Percentiles rank a stretch among this genome's conserved stretches.
These are phyloP conservation scores for Helicolenus hilgendorfi DNA, from an alignment of 2,797 vertebrate species.

Conservation along the genomic window DNA sequence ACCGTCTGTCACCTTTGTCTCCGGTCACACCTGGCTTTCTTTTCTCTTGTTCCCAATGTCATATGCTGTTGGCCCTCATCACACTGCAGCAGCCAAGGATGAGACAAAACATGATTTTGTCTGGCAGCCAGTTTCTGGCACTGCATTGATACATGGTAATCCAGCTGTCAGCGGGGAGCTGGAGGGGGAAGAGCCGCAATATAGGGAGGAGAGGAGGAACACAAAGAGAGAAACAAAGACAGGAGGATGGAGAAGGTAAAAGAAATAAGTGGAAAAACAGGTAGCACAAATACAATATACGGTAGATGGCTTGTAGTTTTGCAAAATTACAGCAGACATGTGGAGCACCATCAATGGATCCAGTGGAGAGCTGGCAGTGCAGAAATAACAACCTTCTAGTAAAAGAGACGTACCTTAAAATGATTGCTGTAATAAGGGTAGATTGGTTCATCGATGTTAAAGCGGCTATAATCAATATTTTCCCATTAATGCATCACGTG, in stretches of 20 bases:
- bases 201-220: conserved; percentile 4
- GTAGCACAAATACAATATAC: not conserved
- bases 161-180: conserved; percentile 75
- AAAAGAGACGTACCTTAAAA: not conserved
- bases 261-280: conserved; percentile 4
- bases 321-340: not conserved
- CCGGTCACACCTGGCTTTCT: conserved; percentile 43
- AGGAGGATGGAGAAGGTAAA: conserved; percentile 14
- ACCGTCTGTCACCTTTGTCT: conserved; percentile 27
- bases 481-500: not conserved
- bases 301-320: conserved; percentile 2
- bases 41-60: conserved; percentile 64
- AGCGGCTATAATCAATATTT: not conserved
- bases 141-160: conserved; percentile 81
- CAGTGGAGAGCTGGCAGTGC: not conserved
- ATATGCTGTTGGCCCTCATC: conserved; percentile 65
- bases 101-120: conserved; percentile 84
- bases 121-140: conserved; percentile 80
- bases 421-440: not conserved
- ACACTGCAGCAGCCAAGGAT: conserved; percentile 67
- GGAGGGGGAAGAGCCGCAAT: not conserved
- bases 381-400: not conserved
- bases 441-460: not conserved
- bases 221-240: conserved; percentile 32
- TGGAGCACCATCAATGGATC: not conserved